Conservation (phyloP, 2,888 invertebrate species). For the Clivina fossor region DNA sequence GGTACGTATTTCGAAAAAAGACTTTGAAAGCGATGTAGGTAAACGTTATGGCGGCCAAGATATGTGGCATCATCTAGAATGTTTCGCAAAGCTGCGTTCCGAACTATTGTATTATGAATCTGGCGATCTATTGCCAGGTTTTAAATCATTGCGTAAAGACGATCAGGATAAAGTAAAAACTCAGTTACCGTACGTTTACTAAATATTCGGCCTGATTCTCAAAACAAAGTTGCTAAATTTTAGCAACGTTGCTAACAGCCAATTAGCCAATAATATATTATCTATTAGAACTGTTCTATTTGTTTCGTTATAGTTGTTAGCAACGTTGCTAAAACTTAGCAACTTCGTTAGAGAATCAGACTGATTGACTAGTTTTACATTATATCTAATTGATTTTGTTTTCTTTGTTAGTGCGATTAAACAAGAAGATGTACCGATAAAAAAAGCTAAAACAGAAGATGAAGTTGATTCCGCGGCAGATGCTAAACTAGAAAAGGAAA, state of each 20-base stretch:
- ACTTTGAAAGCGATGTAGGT: constrained; percentile 79
- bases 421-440: constrained; percentile 63
- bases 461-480: constrained; percentile 57
- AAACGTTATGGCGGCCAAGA: constrained; percentile 81
- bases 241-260: too few species aligned
- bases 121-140: constrained; percentile 78
- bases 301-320: too few species aligned
- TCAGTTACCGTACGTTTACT: constrained; percentile 67
- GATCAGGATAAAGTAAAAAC: constrained; percentile 67
- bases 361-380: too few species aligned
- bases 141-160: constrained; percentile 66
- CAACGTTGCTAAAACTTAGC: too few species aligned
- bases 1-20: constrained; percentile 80
- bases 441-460: constrained; percentile 70
- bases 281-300: too few species aligned
- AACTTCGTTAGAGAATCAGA: too few species aligned
- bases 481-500: constrained; percentile 59
- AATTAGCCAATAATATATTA: too few species aligned
- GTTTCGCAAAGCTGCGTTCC: constrained; percentile 76
- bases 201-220: too few species aligned
- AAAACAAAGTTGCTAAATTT: too few species aligned
- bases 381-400: constrained; percentile 15
- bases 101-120: constrained; percentile 73
- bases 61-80: constrained; percentile 89
- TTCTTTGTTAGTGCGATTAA: constrained; percentile 51